Evolutionary conservation across 2,888 invertebrate genomes (phyloP), one percentile per base, ranked within the genome.

Genomic region (Aplocera efformata): DNA sequence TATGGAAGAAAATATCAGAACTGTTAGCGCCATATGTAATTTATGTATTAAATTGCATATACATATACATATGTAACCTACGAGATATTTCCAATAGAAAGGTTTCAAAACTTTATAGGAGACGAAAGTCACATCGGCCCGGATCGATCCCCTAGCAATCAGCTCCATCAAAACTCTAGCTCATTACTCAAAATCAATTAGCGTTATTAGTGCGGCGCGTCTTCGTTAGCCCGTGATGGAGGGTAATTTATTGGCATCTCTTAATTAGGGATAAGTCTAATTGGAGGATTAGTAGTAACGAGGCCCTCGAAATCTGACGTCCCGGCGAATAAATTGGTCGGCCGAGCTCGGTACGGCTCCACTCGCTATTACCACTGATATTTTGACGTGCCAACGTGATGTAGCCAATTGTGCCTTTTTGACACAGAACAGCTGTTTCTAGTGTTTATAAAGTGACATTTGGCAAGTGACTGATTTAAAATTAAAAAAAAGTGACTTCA

Each of bases 231-330:
- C 85, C 81, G 81, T 88, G 89, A 88, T 88, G 88, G 89, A 88
- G 89, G 88, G 89, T 88, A 89, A 89, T 89, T 89, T 89, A 89
- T 89, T 86, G 89, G 89, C 89, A 89, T 89, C 89, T 89, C 89
- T 89, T 89, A 89, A 89, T 89, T 89, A 89, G 89, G 89, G 89
- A 88, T 89, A 89, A 88, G 89, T 89, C 89, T 89, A 89, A 89
- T 89, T 89, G 89, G 88, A 82, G 88, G 89, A 89, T 89, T 88
- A 89, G 86, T 82, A 79, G 86, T 89, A 89, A 89, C 89, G 88
- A 89, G 88, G 79, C 88, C 77, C 88, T 88, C 83, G 81, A 88
- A 86, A 88, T 86, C 86, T 88, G 88, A 86, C 86, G 86, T 84
- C 79, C 84, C 81, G 79, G 66, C 77, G 79, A 82, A 84, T 81